These are phyloP conservation scores for Tenualosa ilisha DNA, from an alignment of 2,797 vertebrate species.

Conservation along the genomic window DNA sequence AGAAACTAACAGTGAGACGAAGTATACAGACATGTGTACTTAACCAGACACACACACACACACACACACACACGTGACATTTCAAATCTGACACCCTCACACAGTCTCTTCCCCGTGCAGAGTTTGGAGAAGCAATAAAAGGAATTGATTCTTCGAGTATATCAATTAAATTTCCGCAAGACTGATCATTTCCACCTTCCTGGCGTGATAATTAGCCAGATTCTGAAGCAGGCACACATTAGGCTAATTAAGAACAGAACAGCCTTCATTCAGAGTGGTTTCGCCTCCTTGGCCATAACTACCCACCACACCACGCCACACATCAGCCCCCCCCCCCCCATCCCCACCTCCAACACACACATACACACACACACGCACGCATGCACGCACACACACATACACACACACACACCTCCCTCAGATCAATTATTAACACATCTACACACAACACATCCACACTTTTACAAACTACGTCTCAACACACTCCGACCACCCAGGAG, in stretches of 20 bases:
- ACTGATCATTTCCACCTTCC: slow-evolving; percentile 66
- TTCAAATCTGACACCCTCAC: not conserved
- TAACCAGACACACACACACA: not conserved
- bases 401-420: slow-evolving; percentile 34
- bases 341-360: not conserved
- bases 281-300: slow-evolving; percentile 7
- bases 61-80: not conserved
- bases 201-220: slow-evolving; percentile 65
- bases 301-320: not conserved
- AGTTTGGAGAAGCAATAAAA: slow-evolving; percentile 19
- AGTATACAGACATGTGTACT: not conserved
- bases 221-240: slow-evolving; percentile 63
- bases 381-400: not conserved
- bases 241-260: slow-evolving; percentile 65
- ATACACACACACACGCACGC: slow-evolving; percentile 7
- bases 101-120: not conserved
- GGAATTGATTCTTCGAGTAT: slow-evolving; percentile 31
- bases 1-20: not conserved
- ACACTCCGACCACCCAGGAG: slow-evolving; percentile 45
- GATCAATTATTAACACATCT: slow-evolving; percentile 74
- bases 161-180: slow-evolving; percentile 71
- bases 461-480: slow-evolving; percentile 65
- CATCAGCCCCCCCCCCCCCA: not conserved
- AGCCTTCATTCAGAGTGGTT: slow-evolving; percentile 53
- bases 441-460: no score